phyloP scores from a whole-genome alignment of 2,113 vertebrate species.

The Pavo muticus region DNA sequence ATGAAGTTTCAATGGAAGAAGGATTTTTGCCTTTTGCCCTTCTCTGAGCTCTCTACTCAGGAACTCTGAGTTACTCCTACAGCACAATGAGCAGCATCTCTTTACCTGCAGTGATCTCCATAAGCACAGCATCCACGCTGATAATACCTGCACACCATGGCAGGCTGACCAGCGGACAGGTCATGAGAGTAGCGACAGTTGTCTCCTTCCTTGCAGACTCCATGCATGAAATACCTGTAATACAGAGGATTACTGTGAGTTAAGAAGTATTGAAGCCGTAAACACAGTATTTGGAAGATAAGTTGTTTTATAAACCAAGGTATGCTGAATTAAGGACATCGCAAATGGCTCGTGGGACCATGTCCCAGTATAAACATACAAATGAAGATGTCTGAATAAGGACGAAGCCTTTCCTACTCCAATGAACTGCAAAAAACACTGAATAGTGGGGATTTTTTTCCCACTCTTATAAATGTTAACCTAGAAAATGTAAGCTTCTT shows the following conservation, averaged over 20 bases:
- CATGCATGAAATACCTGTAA: constrained; percentile 96
- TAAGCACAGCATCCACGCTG: constrained; percentile 96
- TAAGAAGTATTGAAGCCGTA: neutral
- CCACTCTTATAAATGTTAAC: neutral
- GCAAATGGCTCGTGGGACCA: neutral
- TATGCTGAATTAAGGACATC: neutral
- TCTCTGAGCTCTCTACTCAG: neutral
- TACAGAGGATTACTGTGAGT: neutral
- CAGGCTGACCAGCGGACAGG: constrained; percentile 88
- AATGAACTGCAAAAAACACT: no score
- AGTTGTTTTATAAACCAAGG: neutral
- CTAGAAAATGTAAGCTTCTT: neutral
- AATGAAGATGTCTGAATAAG: neutral
- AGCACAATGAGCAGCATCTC: neutral
- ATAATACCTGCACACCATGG: constrained; percentile 95
- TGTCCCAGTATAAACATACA: neutral
- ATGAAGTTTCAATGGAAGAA: neutral
- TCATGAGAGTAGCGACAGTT: constrained; percentile 98
- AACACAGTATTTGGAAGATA: neutral
- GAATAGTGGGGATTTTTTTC: accelerated
- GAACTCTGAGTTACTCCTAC: neutral
- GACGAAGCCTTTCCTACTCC: neutral
- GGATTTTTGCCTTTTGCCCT: neutral
- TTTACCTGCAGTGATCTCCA: constrained; percentile 96
- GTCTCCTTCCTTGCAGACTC: constrained; percentile 97